Conservation (phyloP, 2,797 vertebrate genomes). For the Clarias fuscus region DNA sequence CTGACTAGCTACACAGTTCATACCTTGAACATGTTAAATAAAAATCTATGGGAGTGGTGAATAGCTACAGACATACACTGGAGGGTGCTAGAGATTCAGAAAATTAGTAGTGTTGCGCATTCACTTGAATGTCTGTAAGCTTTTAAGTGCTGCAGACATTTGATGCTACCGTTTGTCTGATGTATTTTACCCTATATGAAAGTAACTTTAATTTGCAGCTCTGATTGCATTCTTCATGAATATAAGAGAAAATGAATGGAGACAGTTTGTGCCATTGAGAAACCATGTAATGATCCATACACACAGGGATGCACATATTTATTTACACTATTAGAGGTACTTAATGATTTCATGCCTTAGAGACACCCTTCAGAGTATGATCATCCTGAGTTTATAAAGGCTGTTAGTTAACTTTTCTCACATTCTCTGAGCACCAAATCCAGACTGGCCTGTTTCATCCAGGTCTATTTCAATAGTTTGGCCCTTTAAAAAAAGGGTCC, state of each 20-base stretch:
- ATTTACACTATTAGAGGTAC: constrained; percentile 75
- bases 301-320: constrained; percentile 51
- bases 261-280: constrained; percentile 18
- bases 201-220: background rate
- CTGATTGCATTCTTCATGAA: background rate
- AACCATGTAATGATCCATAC: constrained; percentile 8
- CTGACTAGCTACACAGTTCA: constrained; percentile 28
- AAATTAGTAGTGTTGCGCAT: constrained; percentile 13
- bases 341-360: constrained; percentile 73
- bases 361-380: constrained; percentile 75
- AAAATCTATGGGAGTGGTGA: constrained; percentile 24
- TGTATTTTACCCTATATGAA: background rate
- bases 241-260: constrained; percentile 20
- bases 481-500: constrained; percentile 93
- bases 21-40: constrained; percentile 28
- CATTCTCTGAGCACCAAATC: constrained; percentile 64
- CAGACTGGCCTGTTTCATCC: constrained; percentile 50
- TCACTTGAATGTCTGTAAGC: constrained; percentile 43
- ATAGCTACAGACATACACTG: constrained; percentile 44
- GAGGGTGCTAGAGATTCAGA: constrained; percentile 49
- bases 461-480: constrained; percentile 83
- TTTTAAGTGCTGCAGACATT: constrained; percentile 55
- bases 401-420: constrained; percentile 62
- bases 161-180: constrained; percentile 19
- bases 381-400: constrained; percentile 92